Conservation (phyloP, 2,113 vertebrate genomes). For the Paedocypris sp. region DNA sequence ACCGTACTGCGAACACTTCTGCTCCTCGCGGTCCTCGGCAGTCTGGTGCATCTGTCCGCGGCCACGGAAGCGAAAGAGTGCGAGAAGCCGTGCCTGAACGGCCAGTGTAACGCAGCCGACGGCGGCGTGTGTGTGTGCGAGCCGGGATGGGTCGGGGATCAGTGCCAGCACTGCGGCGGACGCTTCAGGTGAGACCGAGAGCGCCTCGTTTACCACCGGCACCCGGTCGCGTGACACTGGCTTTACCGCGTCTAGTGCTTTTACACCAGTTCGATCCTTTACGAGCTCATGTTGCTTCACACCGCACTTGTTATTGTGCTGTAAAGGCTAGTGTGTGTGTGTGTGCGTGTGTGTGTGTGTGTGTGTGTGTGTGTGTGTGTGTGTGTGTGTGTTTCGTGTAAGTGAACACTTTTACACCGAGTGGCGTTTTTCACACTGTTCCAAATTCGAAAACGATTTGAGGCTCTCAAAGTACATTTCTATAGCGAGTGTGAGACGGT, state of each 20-base stretch:
- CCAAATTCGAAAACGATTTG: too few species aligned
- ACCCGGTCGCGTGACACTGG: not conserved
- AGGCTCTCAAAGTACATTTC: too few species aligned
- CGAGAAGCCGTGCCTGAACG: conserved; percentile 84
- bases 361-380: too few species aligned
- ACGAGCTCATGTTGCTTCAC: too few species aligned
- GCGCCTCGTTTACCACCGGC: not conserved
- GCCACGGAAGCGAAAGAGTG: conserved; percentile 73
- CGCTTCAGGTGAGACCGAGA: conserved; percentile 74
- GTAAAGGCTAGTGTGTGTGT: too few species aligned
- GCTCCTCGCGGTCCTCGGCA: conserved; percentile 42
- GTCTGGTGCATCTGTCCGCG: conserved; percentile 50
- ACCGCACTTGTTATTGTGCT: too few species aligned
- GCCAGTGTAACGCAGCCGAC: conserved; percentile 70
- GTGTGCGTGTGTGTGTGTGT: too few species aligned
- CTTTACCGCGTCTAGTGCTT: not conserved
- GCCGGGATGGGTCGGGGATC: conserved; percentile 88
- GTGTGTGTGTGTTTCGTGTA: too few species aligned
- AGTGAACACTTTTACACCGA: too few species aligned
- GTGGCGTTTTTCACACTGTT: too few species aligned
- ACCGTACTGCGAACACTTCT: conserved; percentile 37
- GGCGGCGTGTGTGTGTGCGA: conserved; percentile 77
- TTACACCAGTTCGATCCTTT: too few species aligned
- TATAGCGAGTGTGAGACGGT: too few species aligned
- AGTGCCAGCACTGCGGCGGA: conserved; percentile 96